Base-by-base conservation (phyloP, 2,888 invertebrate genomes). In the Latrodectus hesperus region DNA sequence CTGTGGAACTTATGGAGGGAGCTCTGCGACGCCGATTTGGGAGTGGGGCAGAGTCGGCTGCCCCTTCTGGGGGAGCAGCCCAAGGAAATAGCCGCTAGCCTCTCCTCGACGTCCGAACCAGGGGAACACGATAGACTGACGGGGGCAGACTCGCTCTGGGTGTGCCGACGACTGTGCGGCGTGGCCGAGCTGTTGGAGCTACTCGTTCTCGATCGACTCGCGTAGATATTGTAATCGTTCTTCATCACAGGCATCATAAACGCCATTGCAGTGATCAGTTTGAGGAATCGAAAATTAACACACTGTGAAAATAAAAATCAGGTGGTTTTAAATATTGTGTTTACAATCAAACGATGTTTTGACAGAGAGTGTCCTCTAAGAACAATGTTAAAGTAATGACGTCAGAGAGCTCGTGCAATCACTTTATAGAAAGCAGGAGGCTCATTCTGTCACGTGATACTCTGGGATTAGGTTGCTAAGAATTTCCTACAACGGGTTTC, bases 241-340 rank as follows among this genome's bases (percentile, higher is more conserved):
- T 97, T 97, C 93, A 97, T 95, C 90, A 97, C 97, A 87, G 97
- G 97, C 96, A 97, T 96, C 97, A 97, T 97, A 93, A 97, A 97
- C 94, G 97, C 97, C 97, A 97, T 97, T 16, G 38, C 4, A 38
- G 6, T 38, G 38, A 38, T 38, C 38, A 6, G 38, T 38, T 38
- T 6, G 4, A 38, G 6, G 38, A 38, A 4, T 38, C 38, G 4
- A 38, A 6, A 38, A 6, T 4, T 6, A 38, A 38, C 38, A 38
- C 4, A 38, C 38, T 38, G 6, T 6, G 38, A 38, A 6, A 38
- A 38, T 38, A 38, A 38, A 38, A 38, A 38, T 38, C 38, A 38
- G 38, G 38, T 38, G 38, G 5, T 38, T 38, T n/a, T 38, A 38
- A 38, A 38, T 38, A n/a, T 67, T 14, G 16, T 67, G 76, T 78